phyloP scores from a whole-genome alignment of 2,888 invertebrate species.

The Tachina lurida region DNA sequence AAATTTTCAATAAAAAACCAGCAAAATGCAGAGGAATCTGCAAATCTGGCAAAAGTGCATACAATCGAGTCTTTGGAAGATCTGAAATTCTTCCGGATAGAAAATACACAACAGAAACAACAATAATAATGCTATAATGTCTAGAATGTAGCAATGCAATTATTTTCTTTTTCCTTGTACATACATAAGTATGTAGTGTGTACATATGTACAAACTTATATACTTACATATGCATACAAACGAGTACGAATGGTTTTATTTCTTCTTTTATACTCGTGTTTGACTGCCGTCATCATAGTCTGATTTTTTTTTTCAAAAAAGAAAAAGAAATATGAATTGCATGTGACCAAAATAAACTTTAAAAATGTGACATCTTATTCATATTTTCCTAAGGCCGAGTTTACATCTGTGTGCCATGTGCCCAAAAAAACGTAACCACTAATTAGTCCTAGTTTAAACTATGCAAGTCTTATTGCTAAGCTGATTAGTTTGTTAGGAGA shows the following conservation, averaged over 20 bases:
- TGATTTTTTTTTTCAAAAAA: constrained; percentile 56
- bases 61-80: constrained; percentile 28
- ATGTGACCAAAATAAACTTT: constrained; percentile 72
- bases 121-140: constrained; percentile 60
- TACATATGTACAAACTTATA: background rate
- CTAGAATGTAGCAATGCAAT: constrained; percentile 70
- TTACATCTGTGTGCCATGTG: too few relatives aligned
- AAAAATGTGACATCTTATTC: constrained; percentile 68
- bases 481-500: too few relatives aligned
- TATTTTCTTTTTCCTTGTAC: constrained; percentile 56
- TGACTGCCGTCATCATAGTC: constrained; percentile 60
- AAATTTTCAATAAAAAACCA: too few relatives aligned
- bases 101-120: constrained; percentile 42
- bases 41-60: background rate
- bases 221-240: background rate
- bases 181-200: background rate
- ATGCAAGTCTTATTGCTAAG: too few relatives aligned
- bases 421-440: too few relatives aligned
- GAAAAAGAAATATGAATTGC: constrained; percentile 52
- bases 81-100: constrained; percentile 28
- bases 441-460: too few relatives aligned
- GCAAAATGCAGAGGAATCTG: too few relatives aligned
- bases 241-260: constrained; percentile 25
- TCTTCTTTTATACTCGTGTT: constrained; percentile 47
- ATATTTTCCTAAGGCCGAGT: constrained; percentile 52